These are phyloP conservation scores for Drosophila burlai DNA, from an alignment of 1,140 invertebrate genomes.

Conservation along the genomic window DNA sequence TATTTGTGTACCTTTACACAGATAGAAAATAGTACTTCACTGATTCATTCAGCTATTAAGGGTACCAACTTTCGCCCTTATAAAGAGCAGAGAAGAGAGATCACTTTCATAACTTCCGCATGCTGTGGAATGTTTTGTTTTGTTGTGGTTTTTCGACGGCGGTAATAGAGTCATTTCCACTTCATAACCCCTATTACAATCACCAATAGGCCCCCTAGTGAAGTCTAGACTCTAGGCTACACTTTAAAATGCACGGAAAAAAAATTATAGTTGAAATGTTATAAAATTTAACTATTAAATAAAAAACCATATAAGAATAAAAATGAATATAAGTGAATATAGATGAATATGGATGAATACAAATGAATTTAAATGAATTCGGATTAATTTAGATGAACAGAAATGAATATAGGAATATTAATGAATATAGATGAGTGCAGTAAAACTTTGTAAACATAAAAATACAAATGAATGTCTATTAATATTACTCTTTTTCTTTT, in stretches of 20 bases:
- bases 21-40: not conserved
- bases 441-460: not conserved
- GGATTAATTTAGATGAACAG: not conserved
- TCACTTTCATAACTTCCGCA: constrained; percentile 34
- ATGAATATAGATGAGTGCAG: not conserved
- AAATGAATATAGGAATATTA: not conserved
- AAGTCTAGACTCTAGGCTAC: constrained; percentile 20
- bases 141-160: constrained; percentile 29
- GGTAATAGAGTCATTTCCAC: constrained; percentile 19
- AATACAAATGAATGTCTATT: not conserved
- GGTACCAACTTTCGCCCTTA: constrained; percentile 20
- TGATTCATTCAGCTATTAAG: not conserved
- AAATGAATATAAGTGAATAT: not conserved
- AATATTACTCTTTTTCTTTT: not conserved
- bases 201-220: not conserved
- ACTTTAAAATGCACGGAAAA: constrained; percentile 1
- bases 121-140: constrained; percentile 25
- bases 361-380: too few species aligned
- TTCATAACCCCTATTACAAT: constrained; percentile 20
- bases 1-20: not conserved
- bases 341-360: too few species aligned
- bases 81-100: not conserved
- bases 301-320: not conserved
- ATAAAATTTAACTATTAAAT: not conserved
- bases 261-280: not conserved